Conservation (phyloP, 2,113 vertebrate species). For the Aegithalos caudatus region DNA sequence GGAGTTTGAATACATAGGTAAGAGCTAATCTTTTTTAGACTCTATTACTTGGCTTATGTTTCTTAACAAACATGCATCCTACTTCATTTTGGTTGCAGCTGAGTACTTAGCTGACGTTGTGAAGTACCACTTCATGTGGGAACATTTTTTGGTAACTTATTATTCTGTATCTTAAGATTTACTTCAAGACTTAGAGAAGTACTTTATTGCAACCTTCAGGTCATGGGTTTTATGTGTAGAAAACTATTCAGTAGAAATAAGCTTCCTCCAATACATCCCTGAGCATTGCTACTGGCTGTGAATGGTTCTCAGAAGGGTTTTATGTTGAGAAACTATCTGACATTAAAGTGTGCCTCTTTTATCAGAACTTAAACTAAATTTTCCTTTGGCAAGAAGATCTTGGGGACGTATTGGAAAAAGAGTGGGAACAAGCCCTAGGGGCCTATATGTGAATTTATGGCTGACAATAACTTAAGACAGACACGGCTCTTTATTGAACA, state of each 20-base stretch:
- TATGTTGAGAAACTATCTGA: conserved; percentile 10
- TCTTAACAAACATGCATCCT: background rate
- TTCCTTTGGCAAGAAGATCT: conserved; percentile 36
- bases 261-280: background rate
- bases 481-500: conserved; percentile 44
- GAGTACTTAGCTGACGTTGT: background rate
- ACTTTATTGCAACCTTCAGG: background rate
- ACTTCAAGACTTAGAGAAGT: background rate
- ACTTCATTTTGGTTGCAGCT: background rate
- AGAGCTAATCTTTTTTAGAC: conserved; percentile 62
- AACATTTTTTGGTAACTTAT: background rate
- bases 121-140: background rate
- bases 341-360: conserved; percentile 1
- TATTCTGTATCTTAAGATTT: background rate
- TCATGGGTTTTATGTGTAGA: conserved; percentile 4
- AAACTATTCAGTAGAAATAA: conserved; percentile 12
- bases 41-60: background rate
- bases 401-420: background rate
- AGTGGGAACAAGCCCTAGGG: conserved; percentile 23
- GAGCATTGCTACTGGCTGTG: conserved; percentile 7
- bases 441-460: conserved; percentile 49
- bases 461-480: conserved; percentile 60
- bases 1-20: conserved; percentile 98
- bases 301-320: conserved; percentile 42
- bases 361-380: conserved; percentile 49